Base-by-base conservation (phyloP, 1,140 invertebrate species). In the Penaeus vannamei region DNA sequence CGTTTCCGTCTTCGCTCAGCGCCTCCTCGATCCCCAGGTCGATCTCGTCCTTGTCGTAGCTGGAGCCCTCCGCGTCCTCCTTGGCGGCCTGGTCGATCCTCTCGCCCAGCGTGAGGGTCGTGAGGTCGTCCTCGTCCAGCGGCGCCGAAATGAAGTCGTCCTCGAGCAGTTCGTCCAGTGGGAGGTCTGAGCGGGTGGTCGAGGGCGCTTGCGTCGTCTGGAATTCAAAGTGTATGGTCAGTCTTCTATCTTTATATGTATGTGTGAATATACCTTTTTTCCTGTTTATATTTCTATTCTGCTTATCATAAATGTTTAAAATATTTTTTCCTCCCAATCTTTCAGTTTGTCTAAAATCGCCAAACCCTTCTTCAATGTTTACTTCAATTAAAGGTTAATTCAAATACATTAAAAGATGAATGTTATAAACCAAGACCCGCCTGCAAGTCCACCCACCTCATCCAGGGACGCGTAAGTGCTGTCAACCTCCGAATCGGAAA, bases 51-150 rank as follows among this genome's bases (percentile, higher is more conserved):
- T 81, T 82, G 8, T 19, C 46, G 32, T 29, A 60, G 17, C 10
- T 23, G 22, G 22, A 53, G 8, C n/a, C 76, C 22, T 66, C 42
- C 5, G 3, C 26, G 42, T 72, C 23, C 3, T 10, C 23, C 42
- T 85, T 66, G 29, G 59, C 22, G 1, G 64, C 85, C 2, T 82
- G 61, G 59, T 64, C 85, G 53, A 86, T 36, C 46, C 77, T 64
- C 46, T 80, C 86, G 26, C 77, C 42, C 2, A 87, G 86, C 2
- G 86, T 87, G n/a, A 87, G 86, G 61, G 86, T 87, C 2, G 86
- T 87, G 23, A 87, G 42, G 79, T 87, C 86, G 32, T 87, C 86
- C 79, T 82, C 36, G 26, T 87, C 86, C 17, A 87, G 62, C 32
- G 86, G 86, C 1, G 79, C 82, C 62, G 77, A 81, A 53, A 82